Conservation (phyloP, 2,888 invertebrate genomes). For the Nomada ruficornis region DNA sequence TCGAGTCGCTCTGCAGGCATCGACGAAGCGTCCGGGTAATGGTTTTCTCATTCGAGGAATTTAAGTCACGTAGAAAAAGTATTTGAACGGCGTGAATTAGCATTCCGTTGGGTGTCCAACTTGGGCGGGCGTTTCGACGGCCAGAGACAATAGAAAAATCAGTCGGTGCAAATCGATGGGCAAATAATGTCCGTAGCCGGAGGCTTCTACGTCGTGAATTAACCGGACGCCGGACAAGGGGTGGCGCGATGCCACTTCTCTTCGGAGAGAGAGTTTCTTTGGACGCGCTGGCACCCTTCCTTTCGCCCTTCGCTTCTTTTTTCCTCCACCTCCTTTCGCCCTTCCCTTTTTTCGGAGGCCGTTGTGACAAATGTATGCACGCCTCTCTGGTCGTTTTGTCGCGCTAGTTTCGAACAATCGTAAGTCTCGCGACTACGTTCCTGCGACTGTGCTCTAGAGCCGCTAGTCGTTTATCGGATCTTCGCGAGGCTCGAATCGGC, state of each 20-base stretch:
- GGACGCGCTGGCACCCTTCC: not conserved
- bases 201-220: constrained; percentile 60
- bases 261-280: constrained; percentile 27
- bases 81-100: constrained; percentile 78
- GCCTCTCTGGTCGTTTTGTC: constrained; percentile 21
- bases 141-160: constrained; percentile 75
- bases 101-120: constrained; percentile 73
- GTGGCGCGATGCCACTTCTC: constrained; percentile 17
- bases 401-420: constrained; percentile 10
- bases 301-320: too few relatives aligned
- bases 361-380: constrained; percentile 25
- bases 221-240: constrained; percentile 38
- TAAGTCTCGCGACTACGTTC: constrained; percentile 24
- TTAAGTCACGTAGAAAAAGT: constrained; percentile 82
- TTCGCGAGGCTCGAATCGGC: constrained; percentile 50
- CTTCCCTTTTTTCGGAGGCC: not conserved
- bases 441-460: not conserved
- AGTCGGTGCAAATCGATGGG: constrained; percentile 72
- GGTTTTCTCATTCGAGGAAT: constrained; percentile 76
- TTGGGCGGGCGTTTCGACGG: constrained; percentile 68
- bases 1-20: constrained; percentile 58
- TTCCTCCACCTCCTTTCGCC: not conserved
- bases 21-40: constrained; percentile 58
- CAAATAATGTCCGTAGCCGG: constrained; percentile 75
- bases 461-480: constrained; percentile 44